phyloP scores from a whole-genome alignment of 1,140 invertebrate species.

The Plutomurus gul region DNA sequence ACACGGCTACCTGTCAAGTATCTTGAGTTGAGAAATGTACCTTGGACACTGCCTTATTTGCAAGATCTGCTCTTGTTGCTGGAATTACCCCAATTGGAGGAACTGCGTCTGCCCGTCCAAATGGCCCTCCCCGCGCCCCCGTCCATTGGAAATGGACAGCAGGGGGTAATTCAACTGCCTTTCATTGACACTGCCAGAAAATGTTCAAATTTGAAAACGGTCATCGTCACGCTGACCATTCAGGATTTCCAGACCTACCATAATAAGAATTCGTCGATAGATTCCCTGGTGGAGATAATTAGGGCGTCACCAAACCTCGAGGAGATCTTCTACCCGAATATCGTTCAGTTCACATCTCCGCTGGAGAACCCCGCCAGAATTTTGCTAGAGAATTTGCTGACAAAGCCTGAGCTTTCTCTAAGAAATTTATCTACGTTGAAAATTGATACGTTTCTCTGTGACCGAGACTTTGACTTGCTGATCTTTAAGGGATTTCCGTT shows the following conservation, averaged over 20 bases:
- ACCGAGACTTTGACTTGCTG: slow-evolving; percentile 21
- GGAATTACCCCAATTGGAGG: slow-evolving; percentile 31
- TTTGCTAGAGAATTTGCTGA: slow-evolving; percentile 36
- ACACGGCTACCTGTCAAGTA: slow-evolving; percentile 5
- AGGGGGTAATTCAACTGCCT: no score
- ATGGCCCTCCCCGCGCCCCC: neutral
- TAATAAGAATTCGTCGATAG: neutral
- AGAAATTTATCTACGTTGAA: slow-evolving; percentile 20
- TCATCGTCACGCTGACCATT: slow-evolving; percentile 32
- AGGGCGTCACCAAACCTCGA: slow-evolving; percentile 26
- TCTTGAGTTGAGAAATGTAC: slow-evolving; percentile 36
- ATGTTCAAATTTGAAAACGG: slow-evolving; percentile 15
- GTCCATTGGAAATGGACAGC: neutral
- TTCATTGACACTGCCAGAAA: neutral
- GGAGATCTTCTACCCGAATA: slow-evolving; percentile 40
- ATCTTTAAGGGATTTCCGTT: slow-evolving; percentile 18
- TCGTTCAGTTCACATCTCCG: slow-evolving; percentile 44
- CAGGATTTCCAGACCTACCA: slow-evolving; percentile 36
- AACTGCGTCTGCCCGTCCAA: slow-evolving; percentile 39
- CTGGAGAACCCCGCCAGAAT: slow-evolving; percentile 40
- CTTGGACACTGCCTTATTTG: slow-evolving; percentile 35
- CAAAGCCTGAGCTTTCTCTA: slow-evolving; percentile 5
- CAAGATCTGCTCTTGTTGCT: slow-evolving; percentile 2
- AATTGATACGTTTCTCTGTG: slow-evolving; percentile 42
- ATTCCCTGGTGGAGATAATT: slow-evolving; percentile 25